These are phyloP conservation scores for Biston betularia DNA, from an alignment of 2,888 invertebrate genomes.

Conservation along the genomic window DNA sequence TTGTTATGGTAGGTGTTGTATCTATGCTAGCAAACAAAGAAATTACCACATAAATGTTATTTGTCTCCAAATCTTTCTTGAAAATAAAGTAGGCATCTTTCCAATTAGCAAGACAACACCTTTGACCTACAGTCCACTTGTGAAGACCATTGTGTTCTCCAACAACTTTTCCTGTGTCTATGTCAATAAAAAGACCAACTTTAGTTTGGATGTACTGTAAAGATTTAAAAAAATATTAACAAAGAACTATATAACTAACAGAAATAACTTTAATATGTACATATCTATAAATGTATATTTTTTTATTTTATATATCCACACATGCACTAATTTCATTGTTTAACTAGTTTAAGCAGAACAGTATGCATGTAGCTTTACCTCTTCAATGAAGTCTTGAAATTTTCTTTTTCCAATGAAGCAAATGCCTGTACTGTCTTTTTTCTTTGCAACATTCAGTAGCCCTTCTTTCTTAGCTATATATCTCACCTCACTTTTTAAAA, in stretches of 20 bases:
- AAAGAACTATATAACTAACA: too few relatives aligned
- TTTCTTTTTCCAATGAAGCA: constrained; percentile 97
- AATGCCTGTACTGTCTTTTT: constrained; percentile 97
- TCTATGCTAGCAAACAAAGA: neutral
- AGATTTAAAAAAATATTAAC: constrained; percentile 1
- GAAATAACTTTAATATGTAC: neutral
- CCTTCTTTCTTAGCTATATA: constrained; percentile 90
- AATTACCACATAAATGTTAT: constrained; percentile 92
- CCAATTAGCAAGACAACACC: constrained; percentile 88
- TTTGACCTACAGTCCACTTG: constrained; percentile 97
- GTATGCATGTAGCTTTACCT: constrained; percentile 84
- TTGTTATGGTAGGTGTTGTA: too few relatives aligned
- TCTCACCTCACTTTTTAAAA: constrained; percentile 92
- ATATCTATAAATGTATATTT: too few relatives aligned
- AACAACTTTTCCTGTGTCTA: constrained; percentile 91
- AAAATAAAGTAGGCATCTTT: constrained; percentile 91
- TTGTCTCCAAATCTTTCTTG: constrained; percentile 88
- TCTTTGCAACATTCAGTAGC: constrained; percentile 88
- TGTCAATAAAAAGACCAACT: constrained; percentile 93
- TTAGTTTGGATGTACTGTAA: constrained; percentile 92
- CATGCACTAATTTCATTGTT: too few relatives aligned
- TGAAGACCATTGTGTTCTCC: constrained; percentile 95
- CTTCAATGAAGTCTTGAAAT: constrained; percentile 95
- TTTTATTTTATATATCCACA: too few relatives aligned
- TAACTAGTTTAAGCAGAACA: too few relatives aligned